Conservation (phyloP, 2,113 vertebrate species). For the Chionis minor region DNA sequence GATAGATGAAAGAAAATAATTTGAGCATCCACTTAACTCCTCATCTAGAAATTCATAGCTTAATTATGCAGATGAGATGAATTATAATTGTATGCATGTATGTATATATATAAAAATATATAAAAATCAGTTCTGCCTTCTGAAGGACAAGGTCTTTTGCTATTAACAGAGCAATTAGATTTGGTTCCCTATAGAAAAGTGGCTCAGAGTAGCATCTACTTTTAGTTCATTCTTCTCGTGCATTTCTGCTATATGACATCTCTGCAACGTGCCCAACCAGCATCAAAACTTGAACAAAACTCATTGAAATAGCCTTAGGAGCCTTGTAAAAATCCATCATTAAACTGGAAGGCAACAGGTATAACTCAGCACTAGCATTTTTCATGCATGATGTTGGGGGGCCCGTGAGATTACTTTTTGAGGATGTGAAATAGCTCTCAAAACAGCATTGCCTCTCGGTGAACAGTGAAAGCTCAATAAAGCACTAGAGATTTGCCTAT, state of each 20-base stretch:
- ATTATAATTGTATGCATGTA: neutral
- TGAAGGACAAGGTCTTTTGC: constrained; percentile 37
- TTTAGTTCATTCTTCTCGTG: constrained; percentile 38
- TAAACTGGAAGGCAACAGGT: constrained; percentile 15
- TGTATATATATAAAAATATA: neutral
- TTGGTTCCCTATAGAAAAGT: constrained; percentile 43
- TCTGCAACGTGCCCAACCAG: constrained; percentile 19
- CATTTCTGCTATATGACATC: constrained; percentile 41
- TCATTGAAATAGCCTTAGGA: neutral
- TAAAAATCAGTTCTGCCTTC: constrained; percentile 26
- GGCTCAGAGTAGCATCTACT: constrained; percentile 38
- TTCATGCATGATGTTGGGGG: neutral
- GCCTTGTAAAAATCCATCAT: neutral
- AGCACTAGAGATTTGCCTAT: constrained; percentile 74
- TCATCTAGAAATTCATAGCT: constrained; percentile 44
- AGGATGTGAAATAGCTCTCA: constrained; percentile 17
- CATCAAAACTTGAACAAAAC: constrained; percentile 41
- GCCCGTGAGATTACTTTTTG: neutral
- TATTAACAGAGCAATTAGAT: constrained; percentile 64
- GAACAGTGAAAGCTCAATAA: neutral
- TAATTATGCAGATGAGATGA: constrained; percentile 55
- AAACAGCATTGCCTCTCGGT: neutral
- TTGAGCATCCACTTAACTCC: constrained; percentile 21
- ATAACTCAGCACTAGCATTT: constrained; percentile 11
- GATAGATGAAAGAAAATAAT: neutral